Conservation (phyloP, 1,140 invertebrate genomes). For the Aphidius ervi region DNA sequence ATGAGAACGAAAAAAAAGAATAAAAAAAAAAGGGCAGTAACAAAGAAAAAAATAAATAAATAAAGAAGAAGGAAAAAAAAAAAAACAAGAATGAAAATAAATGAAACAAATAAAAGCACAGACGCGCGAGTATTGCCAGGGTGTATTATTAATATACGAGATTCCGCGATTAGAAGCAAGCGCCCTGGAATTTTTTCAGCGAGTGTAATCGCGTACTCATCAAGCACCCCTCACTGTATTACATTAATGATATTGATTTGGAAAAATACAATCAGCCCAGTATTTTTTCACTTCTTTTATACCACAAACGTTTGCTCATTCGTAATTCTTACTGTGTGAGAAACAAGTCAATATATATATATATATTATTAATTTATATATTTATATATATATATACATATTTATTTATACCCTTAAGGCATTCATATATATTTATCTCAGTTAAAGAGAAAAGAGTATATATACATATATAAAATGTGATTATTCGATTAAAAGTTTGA, state of each 20-base stretch:
- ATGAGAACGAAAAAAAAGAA: not conserved
- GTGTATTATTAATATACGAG: slow-evolving; percentile 30
- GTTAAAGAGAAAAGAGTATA: too few species aligned
- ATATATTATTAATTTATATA: too few species aligned
- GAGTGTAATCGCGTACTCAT: slow-evolving; percentile 38
- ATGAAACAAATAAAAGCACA: slow-evolving; percentile 11
- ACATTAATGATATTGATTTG: slow-evolving; percentile 51
- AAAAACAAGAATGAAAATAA: slow-evolving; percentile 10
- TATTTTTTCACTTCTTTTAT: slow-evolving; percentile 6
- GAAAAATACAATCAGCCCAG: slow-evolving; percentile 42
- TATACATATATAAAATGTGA: too few species aligned
- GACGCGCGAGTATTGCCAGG: slow-evolving; percentile 16
- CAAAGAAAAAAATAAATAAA: slow-evolving; percentile 7
- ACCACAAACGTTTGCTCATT: slow-evolving; percentile 9
- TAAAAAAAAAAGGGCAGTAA: not conserved
- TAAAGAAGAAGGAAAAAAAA: slow-evolving; percentile 16
- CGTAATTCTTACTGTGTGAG: slow-evolving; percentile 8
- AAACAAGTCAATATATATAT: slow-evolving; percentile 6
- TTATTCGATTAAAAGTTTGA: too few species aligned
- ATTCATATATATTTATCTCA: too few species aligned
- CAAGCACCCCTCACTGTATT: slow-evolving; percentile 44
- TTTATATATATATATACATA: too few species aligned
- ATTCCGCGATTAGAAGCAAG: slow-evolving; percentile 15
- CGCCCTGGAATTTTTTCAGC: slow-evolving; percentile 22
- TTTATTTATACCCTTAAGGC: too few species aligned